Evolutionary conservation across 2,888 invertebrate species (phyloP).

Genomic region (Erynnis tages): DNA sequence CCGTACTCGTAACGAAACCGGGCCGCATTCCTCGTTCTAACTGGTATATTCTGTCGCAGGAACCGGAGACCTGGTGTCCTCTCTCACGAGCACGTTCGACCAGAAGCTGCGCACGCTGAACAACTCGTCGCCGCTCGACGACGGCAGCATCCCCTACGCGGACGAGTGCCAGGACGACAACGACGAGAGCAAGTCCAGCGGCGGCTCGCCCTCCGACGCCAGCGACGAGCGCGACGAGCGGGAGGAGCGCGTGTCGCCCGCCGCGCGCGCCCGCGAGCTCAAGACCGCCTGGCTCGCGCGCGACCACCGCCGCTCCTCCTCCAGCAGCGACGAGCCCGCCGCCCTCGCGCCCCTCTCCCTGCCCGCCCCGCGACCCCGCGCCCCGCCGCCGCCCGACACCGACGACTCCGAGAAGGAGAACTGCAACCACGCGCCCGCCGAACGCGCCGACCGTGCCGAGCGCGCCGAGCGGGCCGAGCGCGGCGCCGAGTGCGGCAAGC

Average conservation of each 20-base stretch:
- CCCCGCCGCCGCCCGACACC: conserved; percentile 37
- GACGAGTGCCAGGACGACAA: conserved; percentile 85
- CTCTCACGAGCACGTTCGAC: conserved; percentile 92
- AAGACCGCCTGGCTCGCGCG: conserved; percentile 74
- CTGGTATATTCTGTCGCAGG: conserved; percentile 80
- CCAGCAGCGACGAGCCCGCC: conserved; percentile 53
- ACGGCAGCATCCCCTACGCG: conserved; percentile 87
- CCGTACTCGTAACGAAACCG: conserved; percentile 25
- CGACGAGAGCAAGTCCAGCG: conserved; percentile 57
- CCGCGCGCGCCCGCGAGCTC: conserved; percentile 62
- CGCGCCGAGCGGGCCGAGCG: conserved; percentile 61
- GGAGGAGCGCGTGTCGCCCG: conserved; percentile 33
- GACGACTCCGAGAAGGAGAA: conserved; percentile 73
- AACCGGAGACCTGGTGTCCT: conserved; percentile 90
- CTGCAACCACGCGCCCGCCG: conserved; percentile 40
- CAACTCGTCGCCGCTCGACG: conserved; percentile 84
- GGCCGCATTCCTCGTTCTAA: conserved; percentile 31
- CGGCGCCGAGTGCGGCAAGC: conserved; percentile 9
- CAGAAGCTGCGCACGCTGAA: conserved; percentile 89
- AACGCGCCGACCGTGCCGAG: conserved; percentile 60
- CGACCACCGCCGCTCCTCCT: conserved; percentile 62
- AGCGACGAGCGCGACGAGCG: conserved; percentile 34
- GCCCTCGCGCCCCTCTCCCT: conserved; percentile 35
- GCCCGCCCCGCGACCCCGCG: conserved; percentile 30
- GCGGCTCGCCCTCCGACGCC: conserved; percentile 58